A percentile compares a stretch with the other conserved stretches of the same genome.
phyloP scores from a whole-genome alignment of 2,113 vertebrate species.

The Nesogale talazaci region DNA sequence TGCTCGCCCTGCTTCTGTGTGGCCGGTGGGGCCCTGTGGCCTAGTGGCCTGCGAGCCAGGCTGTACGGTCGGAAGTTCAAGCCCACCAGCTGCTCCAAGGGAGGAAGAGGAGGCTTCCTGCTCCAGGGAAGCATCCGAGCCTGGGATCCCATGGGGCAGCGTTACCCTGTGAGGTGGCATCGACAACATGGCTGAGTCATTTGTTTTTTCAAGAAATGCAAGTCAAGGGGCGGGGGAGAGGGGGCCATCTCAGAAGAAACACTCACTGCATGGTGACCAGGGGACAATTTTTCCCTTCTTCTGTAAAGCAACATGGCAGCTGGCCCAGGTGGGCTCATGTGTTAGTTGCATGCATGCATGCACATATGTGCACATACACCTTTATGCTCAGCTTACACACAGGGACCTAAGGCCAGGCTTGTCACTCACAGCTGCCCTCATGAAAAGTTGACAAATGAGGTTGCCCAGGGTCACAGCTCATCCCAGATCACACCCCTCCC shows the following conservation, averaged over 20 bases:
- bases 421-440: not conserved
- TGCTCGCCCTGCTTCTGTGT: too few relatives aligned
- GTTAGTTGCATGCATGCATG: not conserved
- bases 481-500: too few relatives aligned
- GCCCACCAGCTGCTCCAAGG: too few relatives aligned
- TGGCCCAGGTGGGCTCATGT: not conserved
- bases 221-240: not conserved
- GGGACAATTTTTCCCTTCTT: not conserved
- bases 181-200: too few relatives aligned
- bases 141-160: too few relatives aligned
- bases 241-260: not conserved
- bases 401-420: not conserved
- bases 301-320: not conserved
- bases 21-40: too few relatives aligned
- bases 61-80: too few relatives aligned
- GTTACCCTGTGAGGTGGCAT: too few relatives aligned
- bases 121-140: too few relatives aligned
- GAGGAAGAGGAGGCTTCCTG: too few relatives aligned
- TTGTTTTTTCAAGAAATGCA: not conserved
- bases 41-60: too few relatives aligned
- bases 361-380: not conserved
- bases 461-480: accelerated
- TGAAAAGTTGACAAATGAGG: not conserved
- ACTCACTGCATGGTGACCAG: not conserved
- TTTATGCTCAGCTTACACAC: not conserved